A percentile compares a stretch with the other conserved stretches of the same genome.
phyloP scores from a whole-genome alignment of 2,888 invertebrate genomes.

The Salticus scenicus region DNA sequence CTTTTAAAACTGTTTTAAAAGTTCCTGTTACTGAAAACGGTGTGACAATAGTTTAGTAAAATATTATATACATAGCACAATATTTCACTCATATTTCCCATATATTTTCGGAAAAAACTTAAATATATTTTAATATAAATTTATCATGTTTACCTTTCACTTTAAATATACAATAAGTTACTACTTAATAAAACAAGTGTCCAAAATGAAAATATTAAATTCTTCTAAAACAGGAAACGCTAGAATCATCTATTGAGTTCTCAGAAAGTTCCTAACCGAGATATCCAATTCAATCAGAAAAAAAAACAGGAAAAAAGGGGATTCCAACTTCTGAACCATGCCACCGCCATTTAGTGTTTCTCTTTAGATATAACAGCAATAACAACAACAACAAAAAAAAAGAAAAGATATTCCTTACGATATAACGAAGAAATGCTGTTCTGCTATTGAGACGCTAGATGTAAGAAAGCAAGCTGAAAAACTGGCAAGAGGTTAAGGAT shows the following conservation, averaged over 20 bases:
- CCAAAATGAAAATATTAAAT: no score
- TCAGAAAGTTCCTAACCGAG: conserved; percentile 10
- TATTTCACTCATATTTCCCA: no score
- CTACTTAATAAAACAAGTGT: no score
- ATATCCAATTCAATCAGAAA: conserved; percentile 53
- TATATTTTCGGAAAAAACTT: no score
- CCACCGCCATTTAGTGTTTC: conserved; percentile 44
- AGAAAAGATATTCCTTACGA: not conserved
- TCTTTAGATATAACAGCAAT: not conserved
- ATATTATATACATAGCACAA: no score
- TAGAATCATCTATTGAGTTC: not conserved
- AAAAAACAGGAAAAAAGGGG: conserved; percentile 7
- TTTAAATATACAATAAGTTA: no score
- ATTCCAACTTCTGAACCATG: conserved; percentile 21
- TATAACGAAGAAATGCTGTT: not conserved
- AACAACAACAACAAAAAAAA: conserved; percentile 2
- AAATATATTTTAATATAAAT: no score
- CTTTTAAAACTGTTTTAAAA: no score
- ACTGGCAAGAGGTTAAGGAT: not conserved
- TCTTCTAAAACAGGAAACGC: not conserved
- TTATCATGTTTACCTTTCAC: no score
- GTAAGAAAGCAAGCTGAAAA: conserved; percentile 30
- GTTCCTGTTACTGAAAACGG: no score
- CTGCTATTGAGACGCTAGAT: conserved; percentile 34
- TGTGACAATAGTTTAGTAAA: no score